These are phyloP conservation scores for Micromys minutus DNA, from an alignment of 2,113 vertebrate genomes.

Conservation along the genomic window DNA sequence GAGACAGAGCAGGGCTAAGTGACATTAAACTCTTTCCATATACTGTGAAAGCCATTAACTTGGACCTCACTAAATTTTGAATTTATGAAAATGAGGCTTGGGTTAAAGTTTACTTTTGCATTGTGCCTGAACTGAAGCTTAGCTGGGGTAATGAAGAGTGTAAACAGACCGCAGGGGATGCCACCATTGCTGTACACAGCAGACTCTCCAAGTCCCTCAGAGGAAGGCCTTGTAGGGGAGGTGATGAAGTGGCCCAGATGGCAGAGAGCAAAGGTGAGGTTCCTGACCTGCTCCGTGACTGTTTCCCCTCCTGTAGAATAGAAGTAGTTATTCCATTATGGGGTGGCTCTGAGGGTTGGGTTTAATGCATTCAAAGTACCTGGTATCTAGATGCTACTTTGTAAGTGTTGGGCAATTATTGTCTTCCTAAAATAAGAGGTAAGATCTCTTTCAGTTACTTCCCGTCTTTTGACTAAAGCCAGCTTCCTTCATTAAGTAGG, in stretches of 20 bases:
- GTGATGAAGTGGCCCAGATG: not conserved
- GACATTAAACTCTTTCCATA: constrained; percentile 76
- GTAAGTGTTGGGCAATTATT: constrained; percentile 54
- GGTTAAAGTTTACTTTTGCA: constrained; percentile 75
- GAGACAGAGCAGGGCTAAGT: constrained; percentile 67
- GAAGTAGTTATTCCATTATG: constrained; percentile 42
- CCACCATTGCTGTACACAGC: constrained; percentile 7
- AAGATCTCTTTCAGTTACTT: constrained; percentile 39
- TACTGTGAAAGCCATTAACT: constrained; percentile 74
- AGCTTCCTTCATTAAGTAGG: not conserved
- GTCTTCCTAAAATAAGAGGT: constrained; percentile 36
- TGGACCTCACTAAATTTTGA: constrained; percentile 71
- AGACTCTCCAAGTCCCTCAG: constrained; percentile 2
- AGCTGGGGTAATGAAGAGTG: constrained; percentile 62
- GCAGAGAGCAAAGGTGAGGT: not conserved
- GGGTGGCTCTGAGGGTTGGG: not conserved
- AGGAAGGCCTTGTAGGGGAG: not conserved
- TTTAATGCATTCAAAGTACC: constrained; percentile 23
- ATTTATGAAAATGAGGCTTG: constrained; percentile 77
- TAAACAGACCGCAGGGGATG: constrained; percentile 49
- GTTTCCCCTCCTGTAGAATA: not conserved
- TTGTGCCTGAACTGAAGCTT: constrained; percentile 66
- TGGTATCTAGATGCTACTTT: constrained; percentile 14
- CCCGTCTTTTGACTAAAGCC: not conserved
- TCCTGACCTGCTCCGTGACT: not conserved